These are phyloP conservation scores for Penaeus japonicus DNA, from an alignment of 1,140 invertebrate genomes.

Conservation along the genomic window DNA sequence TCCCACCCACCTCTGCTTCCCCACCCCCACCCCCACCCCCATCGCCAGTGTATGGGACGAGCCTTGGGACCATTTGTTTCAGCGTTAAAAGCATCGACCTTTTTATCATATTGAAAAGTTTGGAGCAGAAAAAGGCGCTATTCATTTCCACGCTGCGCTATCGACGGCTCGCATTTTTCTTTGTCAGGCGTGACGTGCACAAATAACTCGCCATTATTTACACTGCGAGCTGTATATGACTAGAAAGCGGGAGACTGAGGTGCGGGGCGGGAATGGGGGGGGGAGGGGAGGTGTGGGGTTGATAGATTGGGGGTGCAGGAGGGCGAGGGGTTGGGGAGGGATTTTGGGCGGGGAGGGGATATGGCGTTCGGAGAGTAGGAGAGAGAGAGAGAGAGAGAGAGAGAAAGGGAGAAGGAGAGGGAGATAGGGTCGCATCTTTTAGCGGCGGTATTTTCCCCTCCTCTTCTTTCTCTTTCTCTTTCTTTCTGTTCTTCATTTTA, in stretches of 20 bases:
- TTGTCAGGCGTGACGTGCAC: conserved; percentile 51
- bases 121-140: conserved; percentile 54
- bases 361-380: background rate
- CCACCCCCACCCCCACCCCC: background rate
- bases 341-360: background rate
- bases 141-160: conserved; percentile 55
- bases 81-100: conserved; percentile 52
- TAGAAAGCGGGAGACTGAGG: conserved; percentile 17
- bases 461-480: background rate
- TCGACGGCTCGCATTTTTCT: conserved; percentile 56
- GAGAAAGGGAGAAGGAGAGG: background rate
- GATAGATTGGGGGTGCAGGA: background rate
- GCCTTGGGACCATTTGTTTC: conserved; percentile 51
- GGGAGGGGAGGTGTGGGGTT: background rate
- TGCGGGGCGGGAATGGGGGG: background rate
- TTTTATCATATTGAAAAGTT: conserved; percentile 58
- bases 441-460: background rate
- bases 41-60: conserved; percentile 35
- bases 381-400: conserved; percentile 11
- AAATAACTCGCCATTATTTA: conserved; percentile 58
- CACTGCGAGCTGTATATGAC: conserved; percentile 54
- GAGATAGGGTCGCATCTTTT: background rate
- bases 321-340: background rate
- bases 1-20: background rate
- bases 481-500: background rate